Conservation (phyloP, 2,888 invertebrate genomes). For the Frankliniella intonsa region DNA sequence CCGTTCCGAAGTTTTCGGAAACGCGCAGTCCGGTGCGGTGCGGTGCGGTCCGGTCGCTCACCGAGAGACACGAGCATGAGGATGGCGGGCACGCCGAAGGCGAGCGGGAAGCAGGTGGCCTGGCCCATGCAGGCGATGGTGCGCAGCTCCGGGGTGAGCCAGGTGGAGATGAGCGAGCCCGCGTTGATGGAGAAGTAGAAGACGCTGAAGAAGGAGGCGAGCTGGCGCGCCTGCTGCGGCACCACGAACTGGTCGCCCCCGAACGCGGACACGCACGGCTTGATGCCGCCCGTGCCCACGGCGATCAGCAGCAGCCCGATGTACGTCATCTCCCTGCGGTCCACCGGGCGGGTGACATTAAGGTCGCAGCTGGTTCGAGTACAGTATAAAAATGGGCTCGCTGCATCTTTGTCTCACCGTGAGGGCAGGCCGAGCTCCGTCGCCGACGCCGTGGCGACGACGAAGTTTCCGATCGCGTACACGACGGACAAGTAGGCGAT, state of each 20-base stretch:
- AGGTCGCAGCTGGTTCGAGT: too few relatives aligned
- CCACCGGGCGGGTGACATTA: slow-evolving; percentile 32
- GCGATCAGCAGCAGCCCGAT: slow-evolving; percentile 66
- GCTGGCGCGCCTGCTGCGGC: slow-evolving; percentile 59
- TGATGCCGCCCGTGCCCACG: slow-evolving; percentile 75
- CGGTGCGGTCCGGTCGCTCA: slow-evolving; percentile 48
- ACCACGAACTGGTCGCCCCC: slow-evolving; percentile 73
- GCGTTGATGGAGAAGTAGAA: slow-evolving; percentile 65
- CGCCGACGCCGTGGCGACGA: slow-evolving; percentile 67
- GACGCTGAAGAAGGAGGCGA: slow-evolving; percentile 68
- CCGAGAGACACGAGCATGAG: slow-evolving; percentile 57
- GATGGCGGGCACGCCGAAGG: slow-evolving; percentile 69
- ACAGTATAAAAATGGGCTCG: neutral
- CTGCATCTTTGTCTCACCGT: neutral
- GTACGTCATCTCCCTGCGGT: slow-evolving; percentile 54
- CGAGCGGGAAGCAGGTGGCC: slow-evolving; percentile 64
- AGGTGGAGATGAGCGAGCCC: slow-evolving; percentile 68
- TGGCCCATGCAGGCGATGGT: slow-evolving; percentile 61
- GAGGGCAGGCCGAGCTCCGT: neutral
- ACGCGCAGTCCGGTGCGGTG: too few relatives aligned
- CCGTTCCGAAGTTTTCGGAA: too few relatives aligned
- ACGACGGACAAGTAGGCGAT: slow-evolving; percentile 85
- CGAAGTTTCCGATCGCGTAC: slow-evolving; percentile 76
- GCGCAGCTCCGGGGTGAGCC: slow-evolving; percentile 68
- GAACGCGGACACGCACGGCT: slow-evolving; percentile 76